A percentile compares a stretch with the other conserved stretches of the same genome.
phyloP scores from a whole-genome alignment of 2,797 vertebrate genomes.

The Sebastes goodei region DNA sequence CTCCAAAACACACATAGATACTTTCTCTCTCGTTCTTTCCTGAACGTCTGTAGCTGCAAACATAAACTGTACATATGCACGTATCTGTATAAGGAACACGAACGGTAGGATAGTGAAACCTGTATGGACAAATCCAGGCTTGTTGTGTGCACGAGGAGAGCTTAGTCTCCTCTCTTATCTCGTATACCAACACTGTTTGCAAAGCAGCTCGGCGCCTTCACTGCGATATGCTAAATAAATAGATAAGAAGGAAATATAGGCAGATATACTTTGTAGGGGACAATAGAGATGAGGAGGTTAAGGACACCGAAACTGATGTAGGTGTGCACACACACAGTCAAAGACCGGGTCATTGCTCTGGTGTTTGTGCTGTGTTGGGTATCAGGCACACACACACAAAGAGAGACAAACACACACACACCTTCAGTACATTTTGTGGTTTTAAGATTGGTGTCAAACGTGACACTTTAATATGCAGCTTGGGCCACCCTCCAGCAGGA shows the following conservation, averaged over 20 bases:
- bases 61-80: slow-evolving; percentile 26
- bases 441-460: slow-evolving; percentile 59
- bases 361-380: slow-evolving; percentile 32
- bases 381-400: slow-evolving; percentile 1
- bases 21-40: slow-evolving; percentile 1
- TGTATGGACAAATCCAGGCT: slow-evolving; percentile 58
- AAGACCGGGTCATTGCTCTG: slow-evolving; percentile 18
- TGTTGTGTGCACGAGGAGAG: slow-evolving; percentile 44
- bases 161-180: slow-evolving; percentile 68
- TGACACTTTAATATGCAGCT: slow-evolving; percentile 64
- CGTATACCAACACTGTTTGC: slow-evolving; percentile 64
- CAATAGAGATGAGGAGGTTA: slow-evolving; percentile 50
- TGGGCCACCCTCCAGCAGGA: slow-evolving; percentile 48
- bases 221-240: slow-evolving; percentile 72
- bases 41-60: slow-evolving; percentile 26
- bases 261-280: slow-evolving; percentile 51
- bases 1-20: background rate
- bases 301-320: slow-evolving; percentile 38
- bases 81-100: background rate
- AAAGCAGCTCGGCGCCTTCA: slow-evolving; percentile 62
- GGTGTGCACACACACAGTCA: background rate
- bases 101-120: slow-evolving; percentile 36
- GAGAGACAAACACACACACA: slow-evolving; percentile 10
- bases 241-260: slow-evolving; percentile 61
- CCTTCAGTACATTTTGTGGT: slow-evolving; percentile 30